A percentile compares a stretch with the other conserved stretches of the same genome.
Conservation (phyloP, 2,797 vertebrate species). For the Tachyglossus aculeatus region DNA sequence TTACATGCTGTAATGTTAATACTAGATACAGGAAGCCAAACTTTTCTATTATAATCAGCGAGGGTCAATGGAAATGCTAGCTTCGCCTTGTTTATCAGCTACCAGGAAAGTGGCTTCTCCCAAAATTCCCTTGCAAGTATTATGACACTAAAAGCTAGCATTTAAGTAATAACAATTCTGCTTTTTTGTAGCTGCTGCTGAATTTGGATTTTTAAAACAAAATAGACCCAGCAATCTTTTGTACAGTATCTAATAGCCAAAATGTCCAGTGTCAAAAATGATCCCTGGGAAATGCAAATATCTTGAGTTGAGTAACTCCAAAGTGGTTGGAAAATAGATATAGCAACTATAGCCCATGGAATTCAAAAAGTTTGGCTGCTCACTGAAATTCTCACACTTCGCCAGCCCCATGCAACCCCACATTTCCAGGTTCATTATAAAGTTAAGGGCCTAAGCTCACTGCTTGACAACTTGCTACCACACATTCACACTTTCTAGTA, state of each 20-base stretch:
- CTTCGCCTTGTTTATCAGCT: not conserved
- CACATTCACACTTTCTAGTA: too few relatives aligned
- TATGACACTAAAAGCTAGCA: not conserved
- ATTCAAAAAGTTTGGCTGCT: not conserved
- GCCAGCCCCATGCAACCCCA: too few relatives aligned
- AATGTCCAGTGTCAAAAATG: not conserved
- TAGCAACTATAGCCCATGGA: not conserved
- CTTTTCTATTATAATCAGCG: too few relatives aligned
- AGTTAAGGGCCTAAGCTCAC: too few relatives aligned
- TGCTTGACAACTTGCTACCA: too few relatives aligned
- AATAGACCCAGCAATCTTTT: not conserved
- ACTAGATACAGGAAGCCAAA: not conserved
- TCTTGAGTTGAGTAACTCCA: not conserved
- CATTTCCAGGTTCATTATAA: too few relatives aligned
- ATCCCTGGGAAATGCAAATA: not conserved
- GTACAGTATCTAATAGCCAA: rapidly evolving
- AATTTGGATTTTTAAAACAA: not conserved
- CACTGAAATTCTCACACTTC: not conserved
- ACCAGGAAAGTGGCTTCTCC: not conserved
- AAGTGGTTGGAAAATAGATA: not conserved
- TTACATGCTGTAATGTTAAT: not conserved
- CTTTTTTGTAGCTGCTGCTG: not conserved
- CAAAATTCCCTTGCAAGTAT: not conserved
- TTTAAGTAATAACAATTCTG: not conserved
- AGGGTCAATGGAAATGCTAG: too few relatives aligned